Evolutionary conservation across 1,140 invertebrate species (phyloP).

Genomic region (Aphelenchoides avenae): DNA sequence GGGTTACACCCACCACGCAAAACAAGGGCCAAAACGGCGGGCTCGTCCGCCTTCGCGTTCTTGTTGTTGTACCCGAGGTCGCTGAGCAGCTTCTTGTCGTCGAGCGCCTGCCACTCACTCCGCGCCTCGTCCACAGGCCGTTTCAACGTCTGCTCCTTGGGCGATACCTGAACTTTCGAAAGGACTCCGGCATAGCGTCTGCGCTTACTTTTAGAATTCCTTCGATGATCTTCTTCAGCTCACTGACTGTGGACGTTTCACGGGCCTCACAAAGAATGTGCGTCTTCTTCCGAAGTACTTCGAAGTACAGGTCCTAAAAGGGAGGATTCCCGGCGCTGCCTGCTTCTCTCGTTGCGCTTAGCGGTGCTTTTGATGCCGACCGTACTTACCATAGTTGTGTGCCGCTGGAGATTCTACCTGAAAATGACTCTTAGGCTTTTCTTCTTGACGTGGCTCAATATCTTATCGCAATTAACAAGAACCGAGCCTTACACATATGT

Average conservation of each 20-base stretch:
- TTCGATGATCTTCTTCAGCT: slow-evolving; percentile 43
- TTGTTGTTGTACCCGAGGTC: slow-evolving; percentile 40
- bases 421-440: no score
- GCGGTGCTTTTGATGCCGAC: no score
- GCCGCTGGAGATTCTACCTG: no score
- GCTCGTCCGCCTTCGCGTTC: slow-evolving; percentile 44
- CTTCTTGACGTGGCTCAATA: no score
- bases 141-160: slow-evolving; percentile 35
- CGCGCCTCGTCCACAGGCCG: slow-evolving; percentile 12
- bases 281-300: slow-evolving; percentile 41
- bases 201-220: slow-evolving; percentile 37
- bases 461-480: no score
- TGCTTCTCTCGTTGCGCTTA: no score
- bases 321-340: no score
- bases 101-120: slow-evolving; percentile 36
- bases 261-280: slow-evolving; percentile 37
- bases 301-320: slow-evolving; percentile 47
- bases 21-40: slow-evolving; percentile 34
- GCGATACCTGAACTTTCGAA: slow-evolving; percentile 19
- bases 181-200: not conserved
- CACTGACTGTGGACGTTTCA: slow-evolving; percentile 33
- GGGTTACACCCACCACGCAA: slow-evolving; percentile 27
- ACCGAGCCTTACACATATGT: no score
- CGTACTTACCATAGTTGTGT: no score
- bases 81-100: slow-evolving; percentile 33